These are phyloP conservation scores for Coelinius sp. DNA, from an alignment of 2,888 invertebrate species.

Conservation along the genomic window DNA sequence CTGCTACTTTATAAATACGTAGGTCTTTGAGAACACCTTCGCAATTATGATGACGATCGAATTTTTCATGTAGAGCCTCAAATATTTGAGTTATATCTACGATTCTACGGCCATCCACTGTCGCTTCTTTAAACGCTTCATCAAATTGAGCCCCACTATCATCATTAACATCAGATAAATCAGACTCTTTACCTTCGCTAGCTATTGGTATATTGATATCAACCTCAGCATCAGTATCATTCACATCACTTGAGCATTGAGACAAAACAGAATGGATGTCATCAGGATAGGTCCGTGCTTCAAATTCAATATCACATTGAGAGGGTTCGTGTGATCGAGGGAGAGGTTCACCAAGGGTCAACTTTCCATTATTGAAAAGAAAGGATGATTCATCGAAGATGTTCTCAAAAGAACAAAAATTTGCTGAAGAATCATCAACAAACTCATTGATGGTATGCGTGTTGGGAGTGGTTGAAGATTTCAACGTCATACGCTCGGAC, in stretches of 20 bases:
- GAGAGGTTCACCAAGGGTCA: too few relatives aligned
- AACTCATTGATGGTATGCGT: not conserved
- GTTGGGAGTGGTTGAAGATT: not conserved
- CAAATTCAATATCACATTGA: not conserved
- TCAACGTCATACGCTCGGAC: not conserved
- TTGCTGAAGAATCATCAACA: too few relatives aligned
- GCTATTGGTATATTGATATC: not conserved
- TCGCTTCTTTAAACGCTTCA: not conserved
- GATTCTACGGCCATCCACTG: not conserved
- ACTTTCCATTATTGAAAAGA: too few relatives aligned
- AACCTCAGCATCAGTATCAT: not conserved
- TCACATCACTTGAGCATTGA: not conserved
- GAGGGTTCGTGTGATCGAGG: not conserved
- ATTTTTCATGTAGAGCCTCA: too few relatives aligned
- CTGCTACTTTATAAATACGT: not conserved
- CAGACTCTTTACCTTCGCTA: not conserved
- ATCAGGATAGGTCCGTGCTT: not conserved
- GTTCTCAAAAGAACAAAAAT: too few relatives aligned
- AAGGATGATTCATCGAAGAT: too few relatives aligned
- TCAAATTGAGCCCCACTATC: not conserved
- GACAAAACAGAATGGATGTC: too few relatives aligned
- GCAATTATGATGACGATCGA: not conserved
- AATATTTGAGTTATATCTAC: not conserved
- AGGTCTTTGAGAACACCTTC: not conserved
- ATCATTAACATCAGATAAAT: not conserved